Evolutionary conservation across 2,888 invertebrate species (phyloP).

Genomic region (Stenodera caucasica): DNA sequence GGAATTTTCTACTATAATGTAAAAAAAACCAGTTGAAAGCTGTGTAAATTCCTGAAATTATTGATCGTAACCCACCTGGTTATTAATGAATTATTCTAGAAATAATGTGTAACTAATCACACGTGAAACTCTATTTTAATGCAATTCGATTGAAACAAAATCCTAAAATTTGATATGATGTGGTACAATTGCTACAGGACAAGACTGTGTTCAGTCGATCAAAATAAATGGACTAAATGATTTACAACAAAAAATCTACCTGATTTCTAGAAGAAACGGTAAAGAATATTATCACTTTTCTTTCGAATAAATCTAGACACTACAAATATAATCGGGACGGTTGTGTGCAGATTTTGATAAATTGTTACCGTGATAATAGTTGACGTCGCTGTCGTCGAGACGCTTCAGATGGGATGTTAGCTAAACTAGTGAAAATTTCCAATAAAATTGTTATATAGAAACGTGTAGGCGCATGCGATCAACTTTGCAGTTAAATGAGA

Average conservation of each 20-base stretch:
- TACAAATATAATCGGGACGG: background rate
- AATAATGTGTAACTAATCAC: background rate
- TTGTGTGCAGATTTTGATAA: background rate
- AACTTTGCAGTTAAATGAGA: background rate
- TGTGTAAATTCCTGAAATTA: constrained; percentile 4
- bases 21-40: background rate
- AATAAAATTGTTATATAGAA: background rate
- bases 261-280: background rate
- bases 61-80: background rate
- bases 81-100: background rate
- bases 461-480: background rate
- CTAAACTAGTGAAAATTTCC: background rate
- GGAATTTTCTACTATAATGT: background rate
- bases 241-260: background rate
- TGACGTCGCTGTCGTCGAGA: constrained; percentile 1
- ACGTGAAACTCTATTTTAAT: too few relatives aligned
- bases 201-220: too few relatives aligned
- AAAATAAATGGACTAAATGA: background rate
- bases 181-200: too few relatives aligned
- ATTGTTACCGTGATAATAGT: background rate
- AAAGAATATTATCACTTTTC: background rate
- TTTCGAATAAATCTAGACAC: too few relatives aligned
- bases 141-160: too few relatives aligned
- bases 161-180: too few relatives aligned
- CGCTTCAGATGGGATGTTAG: background rate